Percentiles rank a stretch among this genome's conserved stretches.
Evolutionary conservation across 2,888 invertebrate species (phyloP).

Genomic region (Hylaea fasciaria): DNA sequence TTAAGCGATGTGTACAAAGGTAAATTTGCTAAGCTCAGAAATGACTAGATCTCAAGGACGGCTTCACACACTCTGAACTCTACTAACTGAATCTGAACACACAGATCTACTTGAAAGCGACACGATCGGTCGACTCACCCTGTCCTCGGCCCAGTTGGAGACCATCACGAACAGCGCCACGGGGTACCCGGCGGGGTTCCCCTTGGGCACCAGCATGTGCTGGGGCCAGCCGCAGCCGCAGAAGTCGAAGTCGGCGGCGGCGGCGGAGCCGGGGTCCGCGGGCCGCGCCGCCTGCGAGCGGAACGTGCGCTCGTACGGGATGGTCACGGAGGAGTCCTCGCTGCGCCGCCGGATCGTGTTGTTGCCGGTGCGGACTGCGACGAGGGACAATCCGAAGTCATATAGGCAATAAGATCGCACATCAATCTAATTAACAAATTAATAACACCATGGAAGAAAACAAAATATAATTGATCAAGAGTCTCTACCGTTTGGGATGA

Average conservation of each 20-base stretch:
- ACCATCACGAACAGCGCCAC: conserved; percentile 91
- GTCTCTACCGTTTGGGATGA: too few relatives aligned
- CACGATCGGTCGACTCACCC: conserved; percentile 70
- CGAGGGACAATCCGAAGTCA: too few relatives aligned
- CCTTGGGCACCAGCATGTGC: conserved; percentile 91
- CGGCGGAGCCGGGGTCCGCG: conserved; percentile 76
- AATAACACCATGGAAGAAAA: too few relatives aligned
- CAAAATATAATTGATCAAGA: too few relatives aligned
- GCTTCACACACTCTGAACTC: too few relatives aligned
- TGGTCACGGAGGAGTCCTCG: conserved; percentile 90
- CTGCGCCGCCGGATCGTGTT: conserved; percentile 88
- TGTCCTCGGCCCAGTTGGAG: conserved; percentile 88
- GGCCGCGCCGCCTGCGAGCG: conserved; percentile 87
- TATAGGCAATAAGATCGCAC: too few relatives aligned
- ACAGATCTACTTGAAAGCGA: too few relatives aligned
- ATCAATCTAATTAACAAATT: too few relatives aligned
- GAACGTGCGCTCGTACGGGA: conserved; percentile 93
- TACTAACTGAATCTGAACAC: too few relatives aligned
- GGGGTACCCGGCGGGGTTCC: conserved; percentile 86
- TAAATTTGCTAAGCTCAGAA: too few relatives aligned
- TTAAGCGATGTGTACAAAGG: too few relatives aligned
- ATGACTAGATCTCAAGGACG: too few relatives aligned
- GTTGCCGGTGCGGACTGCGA: conserved; percentile 86
- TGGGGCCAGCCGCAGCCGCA: conserved; percentile 96
- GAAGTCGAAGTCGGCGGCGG: conserved; percentile 88